A percentile compares a stretch with the other conserved stretches of the same genome.
These are phyloP conservation scores for Zhuqinia jingwanae DNA, from an alignment of 2,888 invertebrate genomes.

Conservation along the genomic window DNA sequence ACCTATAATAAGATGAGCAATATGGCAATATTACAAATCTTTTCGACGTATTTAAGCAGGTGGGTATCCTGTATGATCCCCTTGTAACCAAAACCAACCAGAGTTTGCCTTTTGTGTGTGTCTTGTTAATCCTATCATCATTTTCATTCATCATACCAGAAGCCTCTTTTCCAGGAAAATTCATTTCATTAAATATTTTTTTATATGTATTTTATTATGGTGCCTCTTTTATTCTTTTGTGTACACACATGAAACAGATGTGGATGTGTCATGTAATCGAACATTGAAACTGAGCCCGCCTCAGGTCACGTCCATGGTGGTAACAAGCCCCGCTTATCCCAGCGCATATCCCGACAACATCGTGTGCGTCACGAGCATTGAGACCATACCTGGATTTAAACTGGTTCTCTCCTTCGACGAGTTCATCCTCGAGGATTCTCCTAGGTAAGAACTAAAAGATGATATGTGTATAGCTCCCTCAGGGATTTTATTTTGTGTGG, in stretches of 20 bases:
- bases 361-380: constrained; percentile 87
- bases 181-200: constrained; percentile 28
- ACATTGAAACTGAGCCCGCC: constrained; percentile 86
- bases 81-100: too few species aligned
- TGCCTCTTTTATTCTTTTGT: neutral
- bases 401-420: constrained; percentile 89
- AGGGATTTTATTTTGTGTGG: neutral
- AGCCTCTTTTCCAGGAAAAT: constrained; percentile 5
- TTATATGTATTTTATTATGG: neutral
- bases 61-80: too few species aligned
- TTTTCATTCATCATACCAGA: neutral
- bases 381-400: constrained; percentile 86
- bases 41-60: neutral
- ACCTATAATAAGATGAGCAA: too few species aligned
- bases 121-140: constrained; percentile 4
- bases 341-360: constrained; percentile 89
- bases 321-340: constrained; percentile 92
- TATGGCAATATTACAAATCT: neutral
- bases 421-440: constrained; percentile 88
- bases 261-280: constrained; percentile 84
- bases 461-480: neutral
- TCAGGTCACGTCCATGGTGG: constrained; percentile 84
- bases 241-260: constrained; percentile 61
- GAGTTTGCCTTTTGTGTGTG: neutral
- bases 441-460: constrained; percentile 85